Evolutionary conservation across 2,113 vertebrate species (phyloP), one percentile per base, ranked within the genome.

Genomic region (Strix aluco): DNA sequence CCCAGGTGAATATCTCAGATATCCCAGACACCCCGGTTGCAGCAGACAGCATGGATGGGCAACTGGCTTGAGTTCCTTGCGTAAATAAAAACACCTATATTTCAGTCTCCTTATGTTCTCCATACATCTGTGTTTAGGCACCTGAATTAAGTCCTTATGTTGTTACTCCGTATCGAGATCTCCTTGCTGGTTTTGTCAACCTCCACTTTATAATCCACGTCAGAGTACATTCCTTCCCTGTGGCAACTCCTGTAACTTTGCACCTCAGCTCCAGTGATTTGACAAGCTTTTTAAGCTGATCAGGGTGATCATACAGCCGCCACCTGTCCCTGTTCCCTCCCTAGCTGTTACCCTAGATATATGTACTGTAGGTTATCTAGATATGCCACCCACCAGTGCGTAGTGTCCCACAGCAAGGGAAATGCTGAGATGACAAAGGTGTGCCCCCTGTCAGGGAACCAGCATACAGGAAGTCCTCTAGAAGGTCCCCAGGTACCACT

Each of bases 1-100:
- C 21, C 46, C 25, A 46, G 51, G 15, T 40, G 75, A 91, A 15
- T 1, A 6, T 17, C 36, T 81, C 61, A 14, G 42, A 42, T 18
- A 44, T 16, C 18, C 17, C 46, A 49, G 30, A 18, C 22, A 29
- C 42, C 59, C 42, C 71, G 46, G 8, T 2, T 74, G 47, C 74
- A 85, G 38, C 25, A 82, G 26, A 55, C 47, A 67, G 20, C 36
- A 32, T 4, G 18, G 61, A 19, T 8, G 17, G 9, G 14, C 3
- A 40, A 23, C 20, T 2, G 30, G 88, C 18, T 4, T 2, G 0
- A 58, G 30, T 5, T 36, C 9, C 4, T 54, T 16, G 3, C 2
- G 1, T 32, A 46, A 55, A 52, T 8, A 66, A 77, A 88, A 55
- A 0, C 30, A 67, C 5, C 3, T 32, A 0, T 12, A 52, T 65